Conservation (phyloP, 2,797 vertebrate species). For the Brachyalestes nurse region DNA sequence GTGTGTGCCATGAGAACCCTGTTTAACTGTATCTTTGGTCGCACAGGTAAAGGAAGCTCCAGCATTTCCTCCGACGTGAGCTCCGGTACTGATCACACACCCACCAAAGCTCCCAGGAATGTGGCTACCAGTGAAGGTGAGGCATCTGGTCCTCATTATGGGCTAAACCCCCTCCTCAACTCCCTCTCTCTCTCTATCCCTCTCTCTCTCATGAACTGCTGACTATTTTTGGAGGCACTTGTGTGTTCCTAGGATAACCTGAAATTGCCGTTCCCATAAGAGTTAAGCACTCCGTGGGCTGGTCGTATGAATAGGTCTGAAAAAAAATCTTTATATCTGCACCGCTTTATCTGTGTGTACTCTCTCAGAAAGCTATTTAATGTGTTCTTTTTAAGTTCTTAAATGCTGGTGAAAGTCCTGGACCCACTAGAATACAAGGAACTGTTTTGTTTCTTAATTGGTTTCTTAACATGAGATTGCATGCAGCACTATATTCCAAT, state of each 20-base stretch:
- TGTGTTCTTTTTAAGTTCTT: slow-evolving; percentile 28
- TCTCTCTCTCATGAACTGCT: slow-evolving; percentile 56
- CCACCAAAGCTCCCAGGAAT: slow-evolving; percentile 95
- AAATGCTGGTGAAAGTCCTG: slow-evolving; percentile 16
- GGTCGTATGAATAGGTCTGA: slow-evolving; percentile 64
- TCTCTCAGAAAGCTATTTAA: background rate
- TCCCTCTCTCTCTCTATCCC: slow-evolving; percentile 14
- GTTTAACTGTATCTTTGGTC: slow-evolving; percentile 54
- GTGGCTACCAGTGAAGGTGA: slow-evolving; percentile 96
- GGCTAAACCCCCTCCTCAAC: slow-evolving; percentile 61
- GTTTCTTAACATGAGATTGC: slow-evolving; percentile 21
- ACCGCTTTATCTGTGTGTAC: slow-evolving; percentile 6
- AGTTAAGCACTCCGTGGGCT: slow-evolving; percentile 64
- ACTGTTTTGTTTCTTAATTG: slow-evolving; percentile 29
- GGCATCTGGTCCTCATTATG: slow-evolving; percentile 85
- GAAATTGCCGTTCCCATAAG: slow-evolving; percentile 70
- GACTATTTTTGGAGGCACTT: slow-evolving; percentile 76
- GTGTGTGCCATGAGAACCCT: slow-evolving; percentile 45
- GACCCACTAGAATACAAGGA: slow-evolving; percentile 21
- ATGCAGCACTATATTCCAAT: background rate
- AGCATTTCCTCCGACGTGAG: slow-evolving; percentile 99
- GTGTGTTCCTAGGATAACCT: slow-evolving; percentile 75
- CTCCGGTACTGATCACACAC: slow-evolving; percentile 96
- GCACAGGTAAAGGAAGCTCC: slow-evolving; percentile 97
- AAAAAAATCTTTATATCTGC: slow-evolving; percentile 49